Conservation (phyloP, 2,113 vertebrate species). For the Macquaria australasica region DNA sequence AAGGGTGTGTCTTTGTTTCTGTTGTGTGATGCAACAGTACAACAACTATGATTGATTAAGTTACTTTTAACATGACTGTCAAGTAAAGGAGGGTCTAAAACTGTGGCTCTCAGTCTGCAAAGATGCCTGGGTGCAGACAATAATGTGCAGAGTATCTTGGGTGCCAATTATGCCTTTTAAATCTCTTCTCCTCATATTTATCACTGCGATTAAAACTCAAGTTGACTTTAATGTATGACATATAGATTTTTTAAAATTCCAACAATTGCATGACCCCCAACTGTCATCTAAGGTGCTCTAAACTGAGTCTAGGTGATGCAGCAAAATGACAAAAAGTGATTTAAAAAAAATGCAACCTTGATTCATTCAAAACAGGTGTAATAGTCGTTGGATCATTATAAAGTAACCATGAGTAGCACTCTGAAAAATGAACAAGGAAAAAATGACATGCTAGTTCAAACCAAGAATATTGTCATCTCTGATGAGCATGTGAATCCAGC, state of each 20-base stretch:
- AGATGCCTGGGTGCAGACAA: neutral
- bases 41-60: constrained; percentile 3
- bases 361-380: neutral
- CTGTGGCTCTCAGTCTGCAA: neutral
- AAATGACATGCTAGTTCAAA: neutral
- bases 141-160: neutral
- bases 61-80: neutral
- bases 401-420: neutral
- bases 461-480: neutral
- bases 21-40: neutral
- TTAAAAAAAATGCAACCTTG: neutral
- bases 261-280: neutral
- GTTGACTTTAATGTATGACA: neutral
- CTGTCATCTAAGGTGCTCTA: neutral
- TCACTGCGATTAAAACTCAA: neutral
- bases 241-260: neutral
- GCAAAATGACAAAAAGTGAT: neutral
- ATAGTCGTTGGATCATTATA: neutral
- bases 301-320: neutral
- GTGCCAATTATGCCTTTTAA: neutral
- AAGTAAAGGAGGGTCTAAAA: neutral
- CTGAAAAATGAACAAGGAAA: neutral
- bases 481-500: neutral
- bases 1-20: constrained; percentile 45
- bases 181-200: neutral